Percentiles rank a stretch among this genome's conserved stretches.
Evolutionary conservation across 2,113 vertebrate genomes (phyloP).

Genomic region (Sinocyclocheilus anophthalmus): DNA sequence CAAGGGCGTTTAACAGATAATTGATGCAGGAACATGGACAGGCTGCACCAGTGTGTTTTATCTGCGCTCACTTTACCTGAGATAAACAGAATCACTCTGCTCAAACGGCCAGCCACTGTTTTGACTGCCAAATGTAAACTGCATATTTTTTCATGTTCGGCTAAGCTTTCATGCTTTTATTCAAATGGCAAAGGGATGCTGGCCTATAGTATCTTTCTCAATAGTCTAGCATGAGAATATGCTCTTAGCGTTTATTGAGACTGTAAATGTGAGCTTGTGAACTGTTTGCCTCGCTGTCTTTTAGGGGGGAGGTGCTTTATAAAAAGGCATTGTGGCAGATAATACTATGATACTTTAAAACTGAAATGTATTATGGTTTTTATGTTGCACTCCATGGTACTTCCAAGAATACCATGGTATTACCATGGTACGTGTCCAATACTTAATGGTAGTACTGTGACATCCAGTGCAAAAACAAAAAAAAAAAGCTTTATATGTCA

Average conservation of each 20-base stretch:
- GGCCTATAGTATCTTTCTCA: constrained; percentile 64
- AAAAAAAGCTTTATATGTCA: too few species aligned
- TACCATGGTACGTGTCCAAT: background rate
- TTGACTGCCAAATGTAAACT: constrained; percentile 86
- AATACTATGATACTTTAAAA: background rate
- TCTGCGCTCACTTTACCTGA: constrained; percentile 57
- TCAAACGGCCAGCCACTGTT: constrained; percentile 68
- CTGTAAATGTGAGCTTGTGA: background rate
- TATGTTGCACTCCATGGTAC: background rate
- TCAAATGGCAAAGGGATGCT: constrained; percentile 76
- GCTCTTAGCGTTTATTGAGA: constrained; percentile 49
- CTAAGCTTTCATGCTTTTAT: constrained; percentile 79
- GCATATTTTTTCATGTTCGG: constrained; percentile 67
- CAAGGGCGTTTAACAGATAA: constrained; percentile 65
- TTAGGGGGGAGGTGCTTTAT: background rate
- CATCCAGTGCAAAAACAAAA: background rate
- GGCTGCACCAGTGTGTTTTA: constrained; percentile 53
- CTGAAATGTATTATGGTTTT: background rate
- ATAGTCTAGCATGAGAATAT: constrained; percentile 72
- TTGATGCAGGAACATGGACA: constrained; percentile 62
- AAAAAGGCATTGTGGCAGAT: background rate
- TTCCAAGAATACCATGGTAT: background rate
- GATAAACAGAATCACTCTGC: constrained; percentile 64
- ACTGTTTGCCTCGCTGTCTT: background rate
- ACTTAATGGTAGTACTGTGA: background rate